These are phyloP conservation scores for Zele albiditarsus DNA, from an alignment of 2,888 invertebrate genomes.

Conservation along the genomic window DNA sequence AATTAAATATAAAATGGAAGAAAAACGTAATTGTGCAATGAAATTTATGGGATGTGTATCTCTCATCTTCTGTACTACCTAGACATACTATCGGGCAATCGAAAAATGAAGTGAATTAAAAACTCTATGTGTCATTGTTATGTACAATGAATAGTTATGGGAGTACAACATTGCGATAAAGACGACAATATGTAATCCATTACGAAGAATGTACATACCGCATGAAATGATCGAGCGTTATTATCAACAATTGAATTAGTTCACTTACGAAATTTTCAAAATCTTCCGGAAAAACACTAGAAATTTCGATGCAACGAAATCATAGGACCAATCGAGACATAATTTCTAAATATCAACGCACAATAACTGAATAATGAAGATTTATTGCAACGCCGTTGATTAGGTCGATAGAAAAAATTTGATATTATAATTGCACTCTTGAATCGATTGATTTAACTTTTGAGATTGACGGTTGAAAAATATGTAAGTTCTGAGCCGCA, in stretches of 20 bases:
- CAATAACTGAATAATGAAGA: not conserved
- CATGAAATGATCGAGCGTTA: constrained; percentile 3
- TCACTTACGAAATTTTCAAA: not conserved
- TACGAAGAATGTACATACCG: not conserved
- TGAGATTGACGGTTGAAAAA: constrained; percentile 35
- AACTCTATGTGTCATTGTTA: too few species aligned
- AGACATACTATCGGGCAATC: too few species aligned
- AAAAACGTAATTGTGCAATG: too few species aligned
- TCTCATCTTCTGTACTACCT: too few species aligned
- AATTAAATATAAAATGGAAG: too few species aligned
- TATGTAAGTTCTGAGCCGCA: not conserved
- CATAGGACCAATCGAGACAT: not conserved
- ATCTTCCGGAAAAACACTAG: not conserved
- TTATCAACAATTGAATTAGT: constrained; percentile 16
- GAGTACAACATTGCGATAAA: too few species aligned
- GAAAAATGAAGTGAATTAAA: too few species aligned
- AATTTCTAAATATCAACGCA: constrained; percentile 12
- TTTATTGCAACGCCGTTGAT: too few species aligned
- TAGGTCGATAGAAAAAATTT: not conserved
- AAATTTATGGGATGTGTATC: too few species aligned
- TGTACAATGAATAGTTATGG: too few species aligned
- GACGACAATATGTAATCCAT: too few species aligned
- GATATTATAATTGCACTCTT: constrained; percentile 7
- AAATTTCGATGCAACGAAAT: not conserved
- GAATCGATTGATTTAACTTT: constrained; percentile 42